Evolutionary conservation across 1,140 invertebrate species (phyloP).

Genomic region (Eupristina koningsbergeri): DNA sequence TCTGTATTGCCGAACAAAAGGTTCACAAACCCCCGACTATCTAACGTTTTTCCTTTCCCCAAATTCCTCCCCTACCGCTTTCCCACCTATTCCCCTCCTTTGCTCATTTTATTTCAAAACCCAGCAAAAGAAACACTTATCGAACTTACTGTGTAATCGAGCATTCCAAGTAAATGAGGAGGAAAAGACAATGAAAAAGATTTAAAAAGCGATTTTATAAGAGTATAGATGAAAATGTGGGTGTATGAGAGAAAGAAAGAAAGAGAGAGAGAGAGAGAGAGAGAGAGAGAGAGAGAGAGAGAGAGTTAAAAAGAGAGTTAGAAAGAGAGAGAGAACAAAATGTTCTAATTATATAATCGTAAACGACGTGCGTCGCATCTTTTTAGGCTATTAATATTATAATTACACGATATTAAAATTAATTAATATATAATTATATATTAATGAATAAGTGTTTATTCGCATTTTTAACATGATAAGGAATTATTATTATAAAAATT

Average conservation of each 20-base stretch:
- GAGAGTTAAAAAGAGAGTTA: conserved; percentile 43
- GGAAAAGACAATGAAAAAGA: conserved; percentile 40
- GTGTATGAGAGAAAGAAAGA: conserved; percentile 6
- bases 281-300: conserved; percentile 39
- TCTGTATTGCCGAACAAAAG: neutral
- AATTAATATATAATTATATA: conserved; percentile 68
- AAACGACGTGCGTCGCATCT: conserved; percentile 60
- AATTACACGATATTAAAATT: conserved; percentile 65
- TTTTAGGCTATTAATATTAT: conserved; percentile 66
- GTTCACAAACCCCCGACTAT: neutral
- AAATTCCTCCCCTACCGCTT: neutral
- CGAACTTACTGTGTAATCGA: conserved; percentile 53
- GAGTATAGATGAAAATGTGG: conserved; percentile 36
- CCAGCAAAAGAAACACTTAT: conserved; percentile 51
- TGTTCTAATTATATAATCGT: conserved; percentile 56
- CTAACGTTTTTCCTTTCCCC: no score
- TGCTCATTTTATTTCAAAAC: conserved; percentile 25
- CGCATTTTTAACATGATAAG: conserved; percentile 72
- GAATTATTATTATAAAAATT: conserved; percentile 71
- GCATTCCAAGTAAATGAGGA: conserved; percentile 58
- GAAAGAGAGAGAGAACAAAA: conserved; percentile 32
- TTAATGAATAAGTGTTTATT: conserved; percentile 71
- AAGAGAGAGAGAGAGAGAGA: conserved; percentile 31
- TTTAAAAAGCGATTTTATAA: conserved; percentile 50
- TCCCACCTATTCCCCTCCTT: conserved; percentile 8